These are phyloP conservation scores for Arrhopalites spinosus DNA, from an alignment of 2,888 invertebrate species.

Conservation along the genomic window DNA sequence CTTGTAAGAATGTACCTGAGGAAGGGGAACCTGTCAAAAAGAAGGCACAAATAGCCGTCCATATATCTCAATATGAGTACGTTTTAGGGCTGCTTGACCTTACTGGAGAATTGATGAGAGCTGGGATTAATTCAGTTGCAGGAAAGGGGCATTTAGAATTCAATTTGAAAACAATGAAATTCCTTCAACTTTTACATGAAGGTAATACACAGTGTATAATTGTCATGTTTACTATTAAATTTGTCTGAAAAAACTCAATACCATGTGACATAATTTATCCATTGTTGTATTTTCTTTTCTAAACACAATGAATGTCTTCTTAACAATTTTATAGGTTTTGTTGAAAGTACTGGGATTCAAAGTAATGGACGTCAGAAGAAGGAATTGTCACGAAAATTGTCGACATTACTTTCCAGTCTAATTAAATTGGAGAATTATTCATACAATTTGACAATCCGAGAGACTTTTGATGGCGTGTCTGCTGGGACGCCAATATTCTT, in stretches of 20 bases:
- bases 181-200: conserved; percentile 33
- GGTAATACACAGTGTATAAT: conserved; percentile 27
- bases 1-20: not conserved
- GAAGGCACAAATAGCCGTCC: too few species aligned
- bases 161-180: conserved; percentile 5
- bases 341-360: too few species aligned
- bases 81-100: conserved; percentile 83
- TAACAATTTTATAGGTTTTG: too few species aligned
- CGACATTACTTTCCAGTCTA: not conserved
- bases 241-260: too few species aligned
- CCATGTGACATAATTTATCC: too few species aligned
- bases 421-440: conserved; percentile 20
- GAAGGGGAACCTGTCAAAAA: too few species aligned
- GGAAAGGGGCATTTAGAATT: conserved; percentile 11
- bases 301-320: too few species aligned
- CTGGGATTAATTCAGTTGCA: conserved; percentile 69
- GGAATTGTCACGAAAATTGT: conserved; percentile 17
- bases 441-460: conserved; percentile 20
- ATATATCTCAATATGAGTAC: conserved; percentile 64
- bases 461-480: not conserved
- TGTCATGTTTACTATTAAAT: too few species aligned
- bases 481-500: not conserved
- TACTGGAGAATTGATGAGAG: conserved; percentile 88
- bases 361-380: conserved; percentile 6
- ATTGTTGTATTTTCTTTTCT: too few species aligned